A percentile compares a stretch with the other conserved stretches of the same genome.
Conservation (phyloP, 2,888 invertebrate genomes). For the Tortricodes alternella region DNA sequence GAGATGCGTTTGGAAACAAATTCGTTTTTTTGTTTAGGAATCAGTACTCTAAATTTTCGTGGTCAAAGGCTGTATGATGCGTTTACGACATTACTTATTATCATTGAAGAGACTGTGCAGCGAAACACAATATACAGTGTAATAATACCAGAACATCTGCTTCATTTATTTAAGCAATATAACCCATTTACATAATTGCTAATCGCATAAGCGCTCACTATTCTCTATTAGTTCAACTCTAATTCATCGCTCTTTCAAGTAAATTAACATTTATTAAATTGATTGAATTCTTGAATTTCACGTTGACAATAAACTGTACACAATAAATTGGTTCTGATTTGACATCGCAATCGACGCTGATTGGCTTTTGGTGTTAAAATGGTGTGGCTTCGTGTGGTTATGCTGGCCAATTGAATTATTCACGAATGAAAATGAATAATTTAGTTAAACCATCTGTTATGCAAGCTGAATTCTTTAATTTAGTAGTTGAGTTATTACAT, state of each 20-base stretch:
- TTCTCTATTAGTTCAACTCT: not conserved
- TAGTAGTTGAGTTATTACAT: not conserved
- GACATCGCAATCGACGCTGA: conserved; percentile 40
- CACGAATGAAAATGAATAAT: conserved; percentile 22
- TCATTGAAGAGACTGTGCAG: too few relatives aligned
- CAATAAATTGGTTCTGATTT: conserved; percentile 39
- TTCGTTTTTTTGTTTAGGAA: too few relatives aligned
- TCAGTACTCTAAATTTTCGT: too few relatives aligned
- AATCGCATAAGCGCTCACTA: not conserved
- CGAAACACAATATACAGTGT: too few relatives aligned
- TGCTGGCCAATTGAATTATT: conserved; percentile 15
- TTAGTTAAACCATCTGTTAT: not conserved
- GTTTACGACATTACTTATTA: too few relatives aligned
- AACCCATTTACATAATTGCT: not conserved
- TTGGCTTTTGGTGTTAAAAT: conserved; percentile 43
- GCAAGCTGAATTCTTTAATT: not conserved
- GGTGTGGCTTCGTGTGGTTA: conserved; percentile 20
- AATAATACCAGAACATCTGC: too few relatives aligned
- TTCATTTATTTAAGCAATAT: not conserved
- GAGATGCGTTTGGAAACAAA: too few relatives aligned
- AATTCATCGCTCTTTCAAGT: not conserved
- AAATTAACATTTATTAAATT: conserved; percentile 5
- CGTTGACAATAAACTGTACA: conserved; percentile 7
- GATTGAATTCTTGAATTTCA: not conserved
- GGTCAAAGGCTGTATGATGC: too few relatives aligned